Percentiles rank a stretch among this genome's conserved stretches.
phyloP scores from a whole-genome alignment of 2,888 invertebrate species.

The Eristalis intricaria region DNA sequence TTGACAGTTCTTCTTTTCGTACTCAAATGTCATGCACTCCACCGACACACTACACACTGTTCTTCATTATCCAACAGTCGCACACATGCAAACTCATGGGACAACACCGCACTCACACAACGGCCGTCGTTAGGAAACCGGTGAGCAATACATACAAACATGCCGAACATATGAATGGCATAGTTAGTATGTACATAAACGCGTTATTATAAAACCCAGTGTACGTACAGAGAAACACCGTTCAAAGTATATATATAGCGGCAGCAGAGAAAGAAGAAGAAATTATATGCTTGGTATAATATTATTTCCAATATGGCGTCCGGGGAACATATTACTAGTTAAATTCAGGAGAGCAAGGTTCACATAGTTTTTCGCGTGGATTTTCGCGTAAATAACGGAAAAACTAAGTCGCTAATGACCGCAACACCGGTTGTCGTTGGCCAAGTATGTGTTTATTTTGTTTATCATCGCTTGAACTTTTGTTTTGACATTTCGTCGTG shows the following conservation, averaged over 20 bases:
- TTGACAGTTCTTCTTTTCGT: conserved; percentile 52
- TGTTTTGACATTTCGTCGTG: conserved; percentile 66
- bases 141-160: conserved; percentile 42
- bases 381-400: conserved; percentile 56
- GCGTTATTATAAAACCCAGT: conserved; percentile 45
- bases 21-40: conserved; percentile 60
- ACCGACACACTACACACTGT: conserved; percentile 21
- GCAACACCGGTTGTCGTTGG: conserved; percentile 45
- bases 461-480: conserved; percentile 63
- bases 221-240: conserved; percentile 24
- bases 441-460: conserved; percentile 63
- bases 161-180: conserved; percentile 35
- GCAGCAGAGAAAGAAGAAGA: conserved; percentile 41
- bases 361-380: conserved; percentile 46
- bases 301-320: conserved; percentile 74
- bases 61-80: background rate
- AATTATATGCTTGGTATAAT: conserved; percentile 54
- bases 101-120: conserved; percentile 24
- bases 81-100: background rate
- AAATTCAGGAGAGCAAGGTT: conserved; percentile 30
- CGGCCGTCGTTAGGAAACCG: conserved; percentile 52
- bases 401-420: conserved; percentile 34
- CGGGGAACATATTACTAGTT: conserved; percentile 50
- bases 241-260: conserved; percentile 13
- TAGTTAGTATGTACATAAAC: conserved; percentile 49